Base-by-base conservation (phyloP, 2,888 invertebrate genomes). In the Eugnorisma glareosa region DNA sequence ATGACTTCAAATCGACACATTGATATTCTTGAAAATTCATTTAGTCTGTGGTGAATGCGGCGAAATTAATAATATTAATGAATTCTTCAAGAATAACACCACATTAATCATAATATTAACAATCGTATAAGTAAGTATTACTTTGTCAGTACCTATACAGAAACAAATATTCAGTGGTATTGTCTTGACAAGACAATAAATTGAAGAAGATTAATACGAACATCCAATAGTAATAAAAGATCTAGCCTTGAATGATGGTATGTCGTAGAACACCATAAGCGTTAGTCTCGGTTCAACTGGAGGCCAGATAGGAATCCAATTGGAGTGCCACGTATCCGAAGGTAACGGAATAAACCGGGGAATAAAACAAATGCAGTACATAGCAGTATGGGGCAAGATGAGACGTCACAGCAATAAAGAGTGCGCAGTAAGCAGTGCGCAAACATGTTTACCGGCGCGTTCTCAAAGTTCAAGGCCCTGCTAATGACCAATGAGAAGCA, bases 391-490 rank as follows among this genome's bases (percentile, higher is more conserved):
- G 92, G 91, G 90, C 90, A 87, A 88, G 90, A 86, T 81, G 89
- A 86, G 88, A 94, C 94, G 94, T 94, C 94, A 95, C 90, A 91
- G 91, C 90, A 92, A 86, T 93, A 92, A 92, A 90, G 93, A 94
- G 92, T 95, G 95, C 95, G 94, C 94, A 95, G 93, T 94, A 93
- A 88, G 89, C 88, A 93, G 90, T 92, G 93, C 94, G 94, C 94
- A 96, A 96, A 96, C 96, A 96, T 96, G 96, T 96, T 96, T 96
- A 95, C 94, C 91, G 90, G 90, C 93, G 91, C 89, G 90, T 91
- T 91, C 91, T 88, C 94, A 94, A 96, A 95, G 96, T 96, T 96
- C 96, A 96, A 96, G 96, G 96, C 91, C 93, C 94, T 90, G 89
- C 92, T 92, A 93, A 93, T 92, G 92, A 92, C 92, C 89, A 89